phyloP scores from a whole-genome alignment of 1,140 invertebrate genomes.

The Ostrea denselamellosa region DNA sequence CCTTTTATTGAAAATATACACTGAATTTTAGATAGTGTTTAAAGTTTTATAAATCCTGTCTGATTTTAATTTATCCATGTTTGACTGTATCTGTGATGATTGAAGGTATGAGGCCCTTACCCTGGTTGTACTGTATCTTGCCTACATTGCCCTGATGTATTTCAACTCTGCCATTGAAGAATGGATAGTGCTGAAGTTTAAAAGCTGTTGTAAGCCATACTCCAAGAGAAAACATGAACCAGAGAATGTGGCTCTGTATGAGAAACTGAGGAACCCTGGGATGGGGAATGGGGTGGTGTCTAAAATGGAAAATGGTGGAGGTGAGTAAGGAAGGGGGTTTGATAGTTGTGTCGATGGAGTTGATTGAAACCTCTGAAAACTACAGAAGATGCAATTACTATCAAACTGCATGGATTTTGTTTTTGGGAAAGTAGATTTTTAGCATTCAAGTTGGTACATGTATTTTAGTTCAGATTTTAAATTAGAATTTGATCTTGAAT shows the following conservation, averaged over 20 bases:
- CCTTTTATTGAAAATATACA: too few relatives aligned
- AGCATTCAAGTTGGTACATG: too few relatives aligned
- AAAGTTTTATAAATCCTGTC: too few relatives aligned
- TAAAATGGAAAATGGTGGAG: background rate
- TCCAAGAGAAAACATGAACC: background rate
- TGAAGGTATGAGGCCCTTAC: constrained; percentile 77
- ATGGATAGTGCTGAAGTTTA: constrained; percentile 65
- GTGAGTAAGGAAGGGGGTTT: background rate
- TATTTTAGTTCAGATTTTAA: too few relatives aligned
- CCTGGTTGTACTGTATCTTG: constrained; percentile 72
- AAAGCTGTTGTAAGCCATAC: constrained; percentile 51
- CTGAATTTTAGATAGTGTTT: too few relatives aligned
- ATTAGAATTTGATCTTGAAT: too few relatives aligned
- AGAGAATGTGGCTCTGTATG: constrained; percentile 65
- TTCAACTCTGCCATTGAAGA: constrained; percentile 73
- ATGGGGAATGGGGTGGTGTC: constrained; percentile 47
- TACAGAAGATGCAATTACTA: too few relatives aligned
- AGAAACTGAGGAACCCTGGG: constrained; percentile 58
- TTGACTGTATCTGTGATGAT: background rate
- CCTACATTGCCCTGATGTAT: constrained; percentile 77
- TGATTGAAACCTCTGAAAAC: too few relatives aligned
- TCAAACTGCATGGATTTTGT: too few relatives aligned
- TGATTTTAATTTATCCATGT: too few relatives aligned
- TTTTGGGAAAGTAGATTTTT: too few relatives aligned
- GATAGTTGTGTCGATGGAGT: background rate